These are phyloP conservation scores for Chaetorhynchus papuensis DNA, from an alignment of 2,113 vertebrate species.

Conservation along the genomic window DNA sequence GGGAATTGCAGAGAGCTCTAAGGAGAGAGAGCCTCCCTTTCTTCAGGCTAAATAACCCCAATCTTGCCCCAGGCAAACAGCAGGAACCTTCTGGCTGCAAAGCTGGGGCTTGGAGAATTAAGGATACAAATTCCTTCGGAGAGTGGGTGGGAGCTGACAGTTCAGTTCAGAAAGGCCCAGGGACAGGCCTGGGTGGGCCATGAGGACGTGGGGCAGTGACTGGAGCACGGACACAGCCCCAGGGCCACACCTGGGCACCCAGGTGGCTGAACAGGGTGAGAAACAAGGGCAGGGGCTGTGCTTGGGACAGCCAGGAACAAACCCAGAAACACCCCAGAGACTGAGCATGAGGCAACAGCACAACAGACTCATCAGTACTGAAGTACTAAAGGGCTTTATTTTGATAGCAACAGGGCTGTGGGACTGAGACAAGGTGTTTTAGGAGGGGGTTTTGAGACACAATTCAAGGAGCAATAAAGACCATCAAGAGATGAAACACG, in stretches of 20 bases:
- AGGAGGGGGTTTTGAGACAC: not conserved
- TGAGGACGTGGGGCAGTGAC: rapidly evolving
- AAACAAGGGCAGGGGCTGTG: rapidly evolving
- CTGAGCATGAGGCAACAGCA: not conserved
- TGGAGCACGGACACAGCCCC: rapidly evolving
- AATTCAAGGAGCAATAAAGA: not conserved
- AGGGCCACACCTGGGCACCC: rapidly evolving
- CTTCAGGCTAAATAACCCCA: not conserved
- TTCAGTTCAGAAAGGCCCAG: not conserved
- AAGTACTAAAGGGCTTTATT: not conserved
- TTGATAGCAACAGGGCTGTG: not conserved
- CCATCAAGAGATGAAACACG: not conserved
- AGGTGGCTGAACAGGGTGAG: rapidly evolving
- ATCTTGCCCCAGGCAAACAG: not conserved
- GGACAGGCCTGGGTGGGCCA: not conserved
- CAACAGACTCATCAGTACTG: not conserved
- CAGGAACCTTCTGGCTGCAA: not conserved
- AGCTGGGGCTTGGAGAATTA: not conserved
- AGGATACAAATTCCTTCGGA: not conserved
- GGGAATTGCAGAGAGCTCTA: not conserved
- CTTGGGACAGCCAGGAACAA: not conserved
- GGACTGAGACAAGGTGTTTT: not conserved
- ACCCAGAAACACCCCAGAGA: not conserved
- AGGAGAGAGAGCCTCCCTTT: not conserved
- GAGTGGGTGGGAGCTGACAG: not conserved